Evolutionary conservation across 2,113 vertebrate genomes (phyloP), one percentile per base, ranked within the genome.

Genomic region (Dendrocopos noguchii): DNA sequence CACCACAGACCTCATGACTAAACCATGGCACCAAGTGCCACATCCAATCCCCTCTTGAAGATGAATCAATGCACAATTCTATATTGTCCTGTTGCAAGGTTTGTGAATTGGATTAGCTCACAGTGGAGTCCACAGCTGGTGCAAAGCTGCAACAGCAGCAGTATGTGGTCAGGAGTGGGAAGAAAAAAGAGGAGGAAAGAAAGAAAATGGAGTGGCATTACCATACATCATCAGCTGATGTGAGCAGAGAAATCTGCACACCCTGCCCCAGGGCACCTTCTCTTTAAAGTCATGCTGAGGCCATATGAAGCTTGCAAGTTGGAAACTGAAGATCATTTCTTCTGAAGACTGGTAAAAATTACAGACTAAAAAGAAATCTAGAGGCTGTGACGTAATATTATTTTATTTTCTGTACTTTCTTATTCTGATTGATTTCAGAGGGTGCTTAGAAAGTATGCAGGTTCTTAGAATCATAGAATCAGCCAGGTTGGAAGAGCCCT

Each of bases 141-240:
- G 7, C 14, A 71, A 88, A 80, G 27, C 13, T 29, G 39, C 13
- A 46, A 67, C 14, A 68, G 12, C 47, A 81, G 14, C 44, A 81
- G 13, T 53, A 31, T 27, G 60, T 15, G 8, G 20, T 25, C 46
- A 65, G 22, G 27, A 65, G 6, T 1, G 3, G 12, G 29, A 73
- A 87, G 7, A 21, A 50, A 72, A 81, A 64, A 52, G 4, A 3
- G n/a, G n/a, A 56, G 12, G 19, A 60, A 60, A 81, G 11, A 50
- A 11, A 82, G 7, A 36, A 4, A 36, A 7, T 25, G 4, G 16
- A 46, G 6, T 52, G 21, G 14, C 18, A 72, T 34, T 4, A 1
- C 20, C 18, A 6, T 15, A 15, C 4, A 61, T 8, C 4, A 61
- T 8, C 3, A 3, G 2, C 21, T 79, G 29, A 4, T 4, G 17